These are phyloP conservation scores for Esperia sulphurella DNA, from an alignment of 2,888 invertebrate genomes.

Conservation along the genomic window DNA sequence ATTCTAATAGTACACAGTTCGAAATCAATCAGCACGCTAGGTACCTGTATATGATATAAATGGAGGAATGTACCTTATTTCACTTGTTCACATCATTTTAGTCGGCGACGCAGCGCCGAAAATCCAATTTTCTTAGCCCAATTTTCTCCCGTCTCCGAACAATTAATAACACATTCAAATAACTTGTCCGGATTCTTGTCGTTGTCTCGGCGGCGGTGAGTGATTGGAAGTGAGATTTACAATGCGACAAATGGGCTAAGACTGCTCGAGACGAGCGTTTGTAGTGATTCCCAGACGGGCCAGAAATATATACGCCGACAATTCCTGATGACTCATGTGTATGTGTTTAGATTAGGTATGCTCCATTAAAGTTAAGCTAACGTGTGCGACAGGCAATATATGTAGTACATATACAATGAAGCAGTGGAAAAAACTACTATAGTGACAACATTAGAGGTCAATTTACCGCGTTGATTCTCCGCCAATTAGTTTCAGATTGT, in stretches of 20 bases:
- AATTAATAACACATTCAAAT: slow-evolving; percentile 5
- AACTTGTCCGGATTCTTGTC: slow-evolving; percentile 9
- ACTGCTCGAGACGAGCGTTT: slow-evolving; percentile 36
- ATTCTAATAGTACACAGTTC: too few relatives aligned
- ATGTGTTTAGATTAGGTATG: slow-evolving; percentile 18
- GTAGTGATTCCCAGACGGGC: slow-evolving; percentile 63
- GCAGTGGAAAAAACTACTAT: too few relatives aligned
- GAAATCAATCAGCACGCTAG: too few relatives aligned
- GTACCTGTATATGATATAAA: too few relatives aligned
- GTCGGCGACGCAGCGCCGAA: not conserved
- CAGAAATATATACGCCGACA: slow-evolving; percentile 55
- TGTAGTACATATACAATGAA: too few relatives aligned
- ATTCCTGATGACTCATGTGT: slow-evolving; percentile 47
- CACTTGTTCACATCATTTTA: too few relatives aligned
- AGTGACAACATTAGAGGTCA: too few relatives aligned
- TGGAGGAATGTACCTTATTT: too few relatives aligned
- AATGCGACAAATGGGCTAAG: slow-evolving; percentile 38
- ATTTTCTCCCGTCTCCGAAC: not conserved
- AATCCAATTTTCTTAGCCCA: not conserved
- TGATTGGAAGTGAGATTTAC: slow-evolving; percentile 33
- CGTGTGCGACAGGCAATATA: too few relatives aligned
- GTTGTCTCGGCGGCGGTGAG: slow-evolving; percentile 14
- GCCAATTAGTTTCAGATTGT: too few relatives aligned
- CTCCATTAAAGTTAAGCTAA: too few relatives aligned
- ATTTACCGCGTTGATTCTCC: too few relatives aligned